Evolutionary conservation across 1,140 invertebrate genomes (phyloP), one percentile per base, ranked within the genome.

Genomic region (Charaxes varanes): DNA sequence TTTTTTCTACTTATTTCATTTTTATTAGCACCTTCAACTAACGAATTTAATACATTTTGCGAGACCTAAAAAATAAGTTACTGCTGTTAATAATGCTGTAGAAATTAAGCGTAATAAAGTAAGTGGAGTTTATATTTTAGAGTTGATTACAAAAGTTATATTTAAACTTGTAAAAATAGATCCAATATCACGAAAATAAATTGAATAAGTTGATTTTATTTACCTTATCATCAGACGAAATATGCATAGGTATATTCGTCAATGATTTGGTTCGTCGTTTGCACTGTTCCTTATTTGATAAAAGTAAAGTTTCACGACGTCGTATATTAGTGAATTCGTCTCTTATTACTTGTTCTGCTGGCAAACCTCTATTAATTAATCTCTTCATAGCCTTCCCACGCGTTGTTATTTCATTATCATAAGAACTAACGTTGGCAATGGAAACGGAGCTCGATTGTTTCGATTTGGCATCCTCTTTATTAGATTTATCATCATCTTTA

Each of bases 211-310:
- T 31, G 18, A 6, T 19, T 28, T 13, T 22, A 53, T 53, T 41
- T 71, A 92, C 89, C 81, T 90, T 90, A 64, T 92, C 90, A 48
- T 87, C 88, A 53, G 89, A 86, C 40, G 85, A 87, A 1, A 93
- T 76, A 67, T 91, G 93, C 1, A 91, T 93, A 0, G 92, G 92
- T 17, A 94, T 69, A 73, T 91, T 90, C 12, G 93, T 85, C 30
- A 93, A 86, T 11, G 92, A 94, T 36, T 65, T 69, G 17, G 63
- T 78, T 10, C 56, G 67, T 0, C 62, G 49, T 2, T 71, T 64
- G 3, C 45, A 45, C 11, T 53, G 52, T 6, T 69, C 65, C 16
- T 79, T 78, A 3, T 68, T 85, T 5, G 50, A 46, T 40, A 44
- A 36, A 8, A 69, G 43, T 30, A 66, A 26, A 38, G 61, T 71